Conservation (phyloP, 2,113 vertebrate genomes). For the Ciconia maguari region DNA sequence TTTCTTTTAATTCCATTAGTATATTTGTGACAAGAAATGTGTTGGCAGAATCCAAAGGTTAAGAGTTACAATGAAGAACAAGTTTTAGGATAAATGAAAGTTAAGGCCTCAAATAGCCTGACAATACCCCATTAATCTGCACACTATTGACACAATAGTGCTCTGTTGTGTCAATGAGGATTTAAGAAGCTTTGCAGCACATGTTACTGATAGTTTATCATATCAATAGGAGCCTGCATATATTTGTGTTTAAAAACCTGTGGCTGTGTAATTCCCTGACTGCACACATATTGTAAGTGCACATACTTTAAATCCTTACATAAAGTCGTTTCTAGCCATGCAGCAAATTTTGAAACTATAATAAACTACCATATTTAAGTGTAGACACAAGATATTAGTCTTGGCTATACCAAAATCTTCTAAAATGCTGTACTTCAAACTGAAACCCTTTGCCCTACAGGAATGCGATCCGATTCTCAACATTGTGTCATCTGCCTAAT, state of each 20-base stretch:
- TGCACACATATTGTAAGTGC: constrained; percentile 31
- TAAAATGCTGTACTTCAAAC: neutral
- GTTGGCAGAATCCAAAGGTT: constrained; percentile 70
- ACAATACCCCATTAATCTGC: constrained; percentile 73
- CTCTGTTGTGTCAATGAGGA: constrained; percentile 69
- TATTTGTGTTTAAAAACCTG: constrained; percentile 69
- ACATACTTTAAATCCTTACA: constrained; percentile 37
- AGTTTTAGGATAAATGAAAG: constrained; percentile 72
- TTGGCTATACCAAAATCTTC: constrained; percentile 40
- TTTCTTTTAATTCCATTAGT: constrained; percentile 64
- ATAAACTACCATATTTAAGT: constrained; percentile 29
- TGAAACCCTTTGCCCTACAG: neutral
- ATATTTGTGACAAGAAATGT: constrained; percentile 64
- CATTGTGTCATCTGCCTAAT: neutral
- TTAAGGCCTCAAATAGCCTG: constrained; percentile 71
- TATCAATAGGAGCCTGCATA: constrained; percentile 66
- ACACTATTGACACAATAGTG: constrained; percentile 66
- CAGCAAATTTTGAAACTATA: constrained; percentile 50
- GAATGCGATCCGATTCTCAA: neutral
- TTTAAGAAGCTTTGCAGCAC: constrained; percentile 67
- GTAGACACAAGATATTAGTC: constrained; percentile 23
- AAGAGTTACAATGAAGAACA: constrained; percentile 76
- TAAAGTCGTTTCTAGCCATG: constrained; percentile 44
- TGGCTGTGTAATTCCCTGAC: constrained; percentile 62
- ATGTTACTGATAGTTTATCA: constrained; percentile 74